Conservation (phyloP, 2,888 invertebrate genomes). For the Galeruca laticollis region DNA sequence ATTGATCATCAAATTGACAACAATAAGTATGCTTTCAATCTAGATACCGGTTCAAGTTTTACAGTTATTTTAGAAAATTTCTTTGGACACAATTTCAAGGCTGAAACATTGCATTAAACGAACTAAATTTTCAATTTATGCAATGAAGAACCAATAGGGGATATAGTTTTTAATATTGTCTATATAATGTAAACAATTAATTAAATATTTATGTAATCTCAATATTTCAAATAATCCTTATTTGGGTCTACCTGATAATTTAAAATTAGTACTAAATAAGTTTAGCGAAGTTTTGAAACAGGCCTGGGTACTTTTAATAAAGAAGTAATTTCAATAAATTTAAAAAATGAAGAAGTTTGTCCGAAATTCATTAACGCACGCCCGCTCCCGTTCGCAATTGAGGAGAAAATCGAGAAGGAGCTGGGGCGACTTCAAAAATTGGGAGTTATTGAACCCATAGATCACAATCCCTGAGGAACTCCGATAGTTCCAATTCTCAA, state of each 20-base stretch:
- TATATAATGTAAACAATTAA: not conserved
- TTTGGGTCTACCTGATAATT: not conserved
- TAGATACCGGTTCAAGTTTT: not conserved
- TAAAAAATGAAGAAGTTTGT: not conserved
- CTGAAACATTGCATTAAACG: no score
- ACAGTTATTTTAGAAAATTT: not conserved
- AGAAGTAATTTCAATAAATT: not conserved
- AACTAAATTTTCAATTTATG: no score
- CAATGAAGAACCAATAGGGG: not conserved
- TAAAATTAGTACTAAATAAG: no score
- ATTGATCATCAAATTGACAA: not conserved
- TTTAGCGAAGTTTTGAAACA: no score
- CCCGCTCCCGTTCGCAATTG: slow-evolving; percentile 23
- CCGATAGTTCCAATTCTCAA: no score
- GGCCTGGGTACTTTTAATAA: no score
- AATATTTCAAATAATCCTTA: not conserved
- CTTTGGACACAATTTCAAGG: no score
- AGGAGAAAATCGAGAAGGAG: slow-evolving; percentile 28
- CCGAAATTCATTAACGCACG: slow-evolving; percentile 18
- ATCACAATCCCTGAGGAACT: no score
- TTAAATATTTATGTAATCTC: not conserved
- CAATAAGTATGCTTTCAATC: not conserved
- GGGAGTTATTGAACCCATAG: slow-evolving; percentile 12
- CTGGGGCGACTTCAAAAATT: no score
- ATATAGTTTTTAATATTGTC: not conserved